Evolutionary conservation across 1,140 invertebrate genomes (phyloP).

Genomic region (Oscheius sp.): DNA sequence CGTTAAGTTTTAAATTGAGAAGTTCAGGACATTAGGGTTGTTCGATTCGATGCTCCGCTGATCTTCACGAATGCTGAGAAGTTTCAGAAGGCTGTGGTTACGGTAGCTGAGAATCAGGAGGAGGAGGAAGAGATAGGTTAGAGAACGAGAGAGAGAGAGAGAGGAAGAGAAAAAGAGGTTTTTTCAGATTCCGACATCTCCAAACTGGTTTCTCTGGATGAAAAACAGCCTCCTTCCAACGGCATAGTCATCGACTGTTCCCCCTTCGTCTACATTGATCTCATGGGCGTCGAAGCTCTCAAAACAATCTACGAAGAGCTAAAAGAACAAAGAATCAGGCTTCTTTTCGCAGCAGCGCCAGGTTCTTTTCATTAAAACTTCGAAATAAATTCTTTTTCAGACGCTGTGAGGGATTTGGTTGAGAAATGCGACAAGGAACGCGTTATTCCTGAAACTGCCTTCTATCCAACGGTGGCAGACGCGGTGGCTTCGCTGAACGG

Average conservation of each 20-base stretch:
- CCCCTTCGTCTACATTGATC: slow-evolving; percentile 55
- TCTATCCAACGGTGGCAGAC: slow-evolving; percentile 56
- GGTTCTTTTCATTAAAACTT: slow-evolving; percentile 2
- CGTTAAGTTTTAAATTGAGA: slow-evolving; percentile 33
- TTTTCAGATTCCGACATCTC: too few relatives aligned
- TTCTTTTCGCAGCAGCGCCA: slow-evolving; percentile 58
- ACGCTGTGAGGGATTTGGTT: slow-evolving; percentile 48
- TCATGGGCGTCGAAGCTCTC: slow-evolving; percentile 56
- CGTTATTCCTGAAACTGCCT: slow-evolving; percentile 45
- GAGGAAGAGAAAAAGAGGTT: not conserved
- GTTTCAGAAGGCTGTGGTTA: slow-evolving; percentile 47
- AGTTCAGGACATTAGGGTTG: slow-evolving; percentile 52
- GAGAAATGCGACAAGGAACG: slow-evolving; percentile 49
- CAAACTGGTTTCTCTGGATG: too few relatives aligned
- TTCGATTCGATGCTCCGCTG: slow-evolving; percentile 54
- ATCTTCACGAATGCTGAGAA: slow-evolving; percentile 57
- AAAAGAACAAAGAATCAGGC: slow-evolving; percentile 21
- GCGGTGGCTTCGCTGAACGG: too few relatives aligned
- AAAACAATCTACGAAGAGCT: slow-evolving; percentile 43
- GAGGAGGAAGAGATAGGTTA: too few relatives aligned
- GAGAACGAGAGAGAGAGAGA: too few relatives aligned
- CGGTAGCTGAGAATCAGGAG: slow-evolving; percentile 36
- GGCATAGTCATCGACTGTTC: slow-evolving; percentile 49
- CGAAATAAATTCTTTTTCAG: slow-evolving; percentile 14
- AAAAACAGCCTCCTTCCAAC: too few relatives aligned